Evolutionary conservation across 2,797 vertebrate species (phyloP), one percentile per base, ranked within the genome.

Genomic region (Gastrophryne carolinensis): DNA sequence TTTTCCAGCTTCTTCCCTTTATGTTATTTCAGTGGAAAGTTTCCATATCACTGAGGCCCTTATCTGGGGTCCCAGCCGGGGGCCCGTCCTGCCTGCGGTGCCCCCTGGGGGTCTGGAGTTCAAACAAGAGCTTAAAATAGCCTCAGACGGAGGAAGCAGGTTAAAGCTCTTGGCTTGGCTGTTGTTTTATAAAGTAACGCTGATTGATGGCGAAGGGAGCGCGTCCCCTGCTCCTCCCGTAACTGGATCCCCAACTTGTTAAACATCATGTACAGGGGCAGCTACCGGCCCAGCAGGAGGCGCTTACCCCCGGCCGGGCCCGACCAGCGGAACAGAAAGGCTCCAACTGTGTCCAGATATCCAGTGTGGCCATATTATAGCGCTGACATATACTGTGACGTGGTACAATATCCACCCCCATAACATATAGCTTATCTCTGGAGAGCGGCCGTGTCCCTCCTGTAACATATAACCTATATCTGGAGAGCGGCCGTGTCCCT

Each of bases 1-100:
- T 77, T 77, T 77, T 77, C 50, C 74, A 65, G 15, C 74, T 35
- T 34, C 65, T 69, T 69, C 73, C 2, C 56, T 56, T 62, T 27
- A 62, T 77, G 74, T 77, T 77, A 50, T 77, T 76, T 76, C 66
- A 76, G 74, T 66, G 65, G 32, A 76, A 76, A 70, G 74, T 76
- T 76, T 77, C 74, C 74, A 77, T 56, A 71, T 71, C 66, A 77
- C 58, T 54, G 56, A 44, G 19, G 41, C 24, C 35, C 65, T 77
- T 77, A 77, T 77, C 74, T 64, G 11, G 27, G 37, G 30, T 49
- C 34, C 58, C 47, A 66, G 71, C 66, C 52, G 57, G 53, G 58
- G 44, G 5, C 41, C 68, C 49, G 56, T 52, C 53, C 52, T 60
- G 54, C 23, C 7, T 60, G 73, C 63, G 50, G 50, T 24, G 44